These are phyloP conservation scores for Bungarus multicinctus DNA, from an alignment of 2,113 vertebrate genomes.

Conservation along the genomic window DNA sequence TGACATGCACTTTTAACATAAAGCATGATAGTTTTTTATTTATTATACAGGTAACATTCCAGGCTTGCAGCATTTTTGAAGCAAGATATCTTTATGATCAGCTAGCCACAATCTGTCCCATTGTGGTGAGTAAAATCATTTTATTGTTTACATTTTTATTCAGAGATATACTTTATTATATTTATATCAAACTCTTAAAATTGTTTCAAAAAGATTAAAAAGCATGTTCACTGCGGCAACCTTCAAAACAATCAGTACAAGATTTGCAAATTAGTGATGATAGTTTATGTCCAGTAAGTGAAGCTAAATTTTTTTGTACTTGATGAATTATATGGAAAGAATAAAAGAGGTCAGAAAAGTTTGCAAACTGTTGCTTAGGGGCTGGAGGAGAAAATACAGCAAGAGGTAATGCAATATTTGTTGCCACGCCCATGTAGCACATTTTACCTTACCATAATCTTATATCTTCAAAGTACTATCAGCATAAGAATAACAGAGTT, in stretches of 20 bases:
- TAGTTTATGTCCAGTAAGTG: neutral
- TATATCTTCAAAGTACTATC: neutral
- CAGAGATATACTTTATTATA: fast-evolving
- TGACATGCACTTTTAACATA: neutral
- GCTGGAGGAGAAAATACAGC: neutral
- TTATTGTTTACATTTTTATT: neutral
- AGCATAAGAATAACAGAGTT: neutral
- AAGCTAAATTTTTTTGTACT: neutral
- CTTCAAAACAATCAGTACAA: neutral
- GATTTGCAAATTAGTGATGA: neutral
- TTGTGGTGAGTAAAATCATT: conserved; percentile 83
- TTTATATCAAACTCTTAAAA: neutral
- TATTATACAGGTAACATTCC: conserved; percentile 89
- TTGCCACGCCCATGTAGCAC: neutral
- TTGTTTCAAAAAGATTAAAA: neutral
- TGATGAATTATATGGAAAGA: neutral
- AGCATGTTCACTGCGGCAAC: neutral
- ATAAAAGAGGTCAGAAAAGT: neutral
- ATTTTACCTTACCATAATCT: neutral
- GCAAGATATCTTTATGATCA: conserved; percentile 98
- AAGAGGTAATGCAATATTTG: neutral
- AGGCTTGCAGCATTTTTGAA: conserved; percentile 96
- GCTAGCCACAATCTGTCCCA: conserved; percentile 94
- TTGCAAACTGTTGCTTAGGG: neutral
- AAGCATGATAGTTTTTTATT: conserved; percentile 11